Evolutionary conservation across 1,140 invertebrate genomes (phyloP), one percentile per base, ranked within the genome.

Genomic region (Manduca sexta): DNA sequence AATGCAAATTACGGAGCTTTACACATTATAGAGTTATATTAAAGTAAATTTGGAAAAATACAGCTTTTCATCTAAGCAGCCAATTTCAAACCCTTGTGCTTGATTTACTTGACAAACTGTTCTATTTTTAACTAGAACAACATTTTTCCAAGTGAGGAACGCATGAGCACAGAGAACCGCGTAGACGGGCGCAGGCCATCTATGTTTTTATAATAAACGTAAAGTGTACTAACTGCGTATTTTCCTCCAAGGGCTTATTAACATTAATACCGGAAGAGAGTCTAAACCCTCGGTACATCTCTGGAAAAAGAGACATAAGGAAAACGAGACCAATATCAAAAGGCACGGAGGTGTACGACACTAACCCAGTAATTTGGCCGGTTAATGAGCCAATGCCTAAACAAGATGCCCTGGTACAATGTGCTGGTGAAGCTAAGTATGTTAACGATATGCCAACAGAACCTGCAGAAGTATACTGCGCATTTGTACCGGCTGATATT

Each of bases 301-400:
- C 65, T 12, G 73, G 73, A 26, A 56, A 59, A 1, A 62, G 46
- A 33, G 88, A 86, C 47, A 87, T 88, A 5, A 86, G 78, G 3
- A 70, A 61, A 29, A 51, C 88, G 1, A 82, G 92, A 37, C 87
- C 86, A 17, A 17, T 92, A 5, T 92, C 91, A 0, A 88, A 87
- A 15, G 91, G 90, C 2, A 85, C 79, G 21, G 91, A 93, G 62
- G 84, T 88, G 13, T 93, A 87, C 65, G 88, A 91, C 33, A 90
- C 89, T 0, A 88, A 92, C 61, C 86, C 88, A 52, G 79, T 86
- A 10, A 60, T 89, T 17, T 93, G 89, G 88, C 92, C 92, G 3
- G 56, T 93, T 6, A 91, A 86, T 54, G 86, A 93, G 70, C 90
- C 92, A 0, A 62, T 92, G 40, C 86, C 88, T 1, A 94, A 72